Conservation (phyloP, 2,797 vertebrate genomes). For the Neosilurus hyrtlii region DNA sequence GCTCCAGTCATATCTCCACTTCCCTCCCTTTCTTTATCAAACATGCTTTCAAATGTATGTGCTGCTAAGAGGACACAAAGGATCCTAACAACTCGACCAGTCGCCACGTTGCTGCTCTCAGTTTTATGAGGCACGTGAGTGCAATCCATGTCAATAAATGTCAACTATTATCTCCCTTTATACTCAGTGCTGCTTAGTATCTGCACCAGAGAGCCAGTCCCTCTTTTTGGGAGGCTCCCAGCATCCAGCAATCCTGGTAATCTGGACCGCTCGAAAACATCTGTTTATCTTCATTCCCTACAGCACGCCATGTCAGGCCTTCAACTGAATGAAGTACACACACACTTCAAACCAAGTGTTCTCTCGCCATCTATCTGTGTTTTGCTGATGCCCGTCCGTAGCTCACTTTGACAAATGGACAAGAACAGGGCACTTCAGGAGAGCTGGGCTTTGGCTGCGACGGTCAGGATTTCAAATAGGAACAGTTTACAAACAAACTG, state of each 20-base stretch:
- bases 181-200: conserved; percentile 20
- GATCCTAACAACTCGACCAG: conserved; percentile 13
- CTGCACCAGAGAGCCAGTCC: conserved; percentile 29
- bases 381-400: conserved; percentile 58
- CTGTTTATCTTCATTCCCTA: conserved; percentile 57
- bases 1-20: conserved; percentile 65
- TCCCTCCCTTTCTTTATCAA: conserved; percentile 52
- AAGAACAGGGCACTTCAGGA: conserved; percentile 66
- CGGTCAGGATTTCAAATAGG: conserved; percentile 62
- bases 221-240: conserved; percentile 36
- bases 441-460: conserved; percentile 60
- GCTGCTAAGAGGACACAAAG: conserved; percentile 26
- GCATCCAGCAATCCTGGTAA: conserved; percentile 46
- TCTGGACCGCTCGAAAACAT: conserved; percentile 40
- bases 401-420: conserved; percentile 75
- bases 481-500: not conserved
- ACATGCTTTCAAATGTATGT: conserved; percentile 15
- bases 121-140: conserved; percentile 29
- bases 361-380: conserved; percentile 52
- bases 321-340: conserved; percentile 51
- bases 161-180: conserved; percentile 34
- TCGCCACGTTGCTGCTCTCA: conserved; percentile 25
- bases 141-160: conserved; percentile 26
- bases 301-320: conserved; percentile 53
- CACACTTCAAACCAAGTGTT: conserved; percentile 50